Evolutionary conservation across 2,888 invertebrate genomes (phyloP).

Genomic region (Cremastobaeus sp.): DNA sequence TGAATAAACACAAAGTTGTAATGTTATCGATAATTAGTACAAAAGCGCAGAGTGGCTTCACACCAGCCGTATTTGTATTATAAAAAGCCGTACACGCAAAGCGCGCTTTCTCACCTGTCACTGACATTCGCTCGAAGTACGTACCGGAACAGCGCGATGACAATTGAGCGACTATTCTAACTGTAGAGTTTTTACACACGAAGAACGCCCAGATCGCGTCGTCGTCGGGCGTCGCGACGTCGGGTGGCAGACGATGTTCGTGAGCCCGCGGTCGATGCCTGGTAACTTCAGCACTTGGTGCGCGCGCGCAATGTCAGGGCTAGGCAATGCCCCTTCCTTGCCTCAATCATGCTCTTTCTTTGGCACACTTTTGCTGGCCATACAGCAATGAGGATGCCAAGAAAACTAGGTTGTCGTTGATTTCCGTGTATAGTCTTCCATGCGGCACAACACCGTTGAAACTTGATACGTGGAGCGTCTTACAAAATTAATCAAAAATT

Average conservation of each 20-base stretch:
- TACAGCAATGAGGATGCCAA: conserved; percentile 28
- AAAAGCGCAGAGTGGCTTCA: neutral
- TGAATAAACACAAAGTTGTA: too few relatives aligned
- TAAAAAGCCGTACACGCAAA: conserved; percentile 10
- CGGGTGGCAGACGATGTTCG: conserved; percentile 58
- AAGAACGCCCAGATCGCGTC: conserved; percentile 30
- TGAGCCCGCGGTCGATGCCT: conserved; percentile 68
- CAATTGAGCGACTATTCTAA: conserved; percentile 42
- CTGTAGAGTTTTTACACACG: conserved; percentile 40
- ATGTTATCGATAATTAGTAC: neutral
- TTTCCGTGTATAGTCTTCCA: conserved; percentile 33
- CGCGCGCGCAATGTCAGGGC: conserved; percentile 74
- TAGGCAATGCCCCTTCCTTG: conserved; percentile 62
- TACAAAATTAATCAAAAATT: neutral
- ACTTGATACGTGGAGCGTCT: conserved; percentile 14
- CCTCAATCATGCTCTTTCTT: conserved; percentile 65
- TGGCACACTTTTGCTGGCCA: conserved; percentile 67
- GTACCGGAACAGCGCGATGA: conserved; percentile 36
- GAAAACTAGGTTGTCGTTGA: conserved; percentile 63
- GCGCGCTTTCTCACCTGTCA: conserved; percentile 63
- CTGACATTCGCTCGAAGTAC: conserved; percentile 59
- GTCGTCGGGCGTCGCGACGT: conserved; percentile 61
- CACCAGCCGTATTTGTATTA: neutral
- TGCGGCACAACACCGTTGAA: conserved; percentile 9
- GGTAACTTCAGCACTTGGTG: conserved; percentile 39